Conservation (phyloP, 1,140 invertebrate species). For the Leptinotarsa texana region DNA sequence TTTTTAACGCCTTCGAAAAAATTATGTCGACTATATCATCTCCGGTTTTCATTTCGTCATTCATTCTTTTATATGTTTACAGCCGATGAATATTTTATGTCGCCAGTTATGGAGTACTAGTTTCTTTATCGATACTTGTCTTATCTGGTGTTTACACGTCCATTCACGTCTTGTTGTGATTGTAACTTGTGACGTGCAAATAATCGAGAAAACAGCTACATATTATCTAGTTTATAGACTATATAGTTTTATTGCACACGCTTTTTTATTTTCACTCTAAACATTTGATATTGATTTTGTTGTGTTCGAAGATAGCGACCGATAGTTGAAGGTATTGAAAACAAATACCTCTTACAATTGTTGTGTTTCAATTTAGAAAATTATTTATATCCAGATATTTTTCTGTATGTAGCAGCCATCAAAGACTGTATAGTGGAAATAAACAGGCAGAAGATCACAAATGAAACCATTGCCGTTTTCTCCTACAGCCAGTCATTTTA, state of each 20-base stretch:
- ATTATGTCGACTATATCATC: neutral
- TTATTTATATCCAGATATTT: no score
- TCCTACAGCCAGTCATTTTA: no score
- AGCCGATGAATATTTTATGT: neutral
- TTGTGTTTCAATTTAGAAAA: no score
- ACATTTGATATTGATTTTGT: neutral
- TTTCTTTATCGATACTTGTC: neutral
- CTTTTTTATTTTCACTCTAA: neutral
- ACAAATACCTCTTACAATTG: no score
- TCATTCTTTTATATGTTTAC: neutral
- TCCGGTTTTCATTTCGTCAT: neutral
- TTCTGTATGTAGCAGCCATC: no score
- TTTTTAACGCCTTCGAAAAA: neutral
- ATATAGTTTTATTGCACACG: neutral
- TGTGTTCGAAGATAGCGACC: neutral
- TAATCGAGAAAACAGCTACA: neutral
- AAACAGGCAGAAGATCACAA: no score
- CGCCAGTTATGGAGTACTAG: neutral
- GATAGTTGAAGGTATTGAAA: neutral
- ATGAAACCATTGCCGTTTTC: no score
- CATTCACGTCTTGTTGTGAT: slow-evolving; percentile 14
- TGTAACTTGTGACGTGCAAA: neutral
- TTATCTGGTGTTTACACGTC: slow-evolving; percentile 16
- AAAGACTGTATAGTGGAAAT: no score
- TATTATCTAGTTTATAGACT: neutral